These are phyloP conservation scores for Eptatretus atami DNA, from an alignment of 2,797 vertebrate species.

Conservation along the genomic window DNA sequence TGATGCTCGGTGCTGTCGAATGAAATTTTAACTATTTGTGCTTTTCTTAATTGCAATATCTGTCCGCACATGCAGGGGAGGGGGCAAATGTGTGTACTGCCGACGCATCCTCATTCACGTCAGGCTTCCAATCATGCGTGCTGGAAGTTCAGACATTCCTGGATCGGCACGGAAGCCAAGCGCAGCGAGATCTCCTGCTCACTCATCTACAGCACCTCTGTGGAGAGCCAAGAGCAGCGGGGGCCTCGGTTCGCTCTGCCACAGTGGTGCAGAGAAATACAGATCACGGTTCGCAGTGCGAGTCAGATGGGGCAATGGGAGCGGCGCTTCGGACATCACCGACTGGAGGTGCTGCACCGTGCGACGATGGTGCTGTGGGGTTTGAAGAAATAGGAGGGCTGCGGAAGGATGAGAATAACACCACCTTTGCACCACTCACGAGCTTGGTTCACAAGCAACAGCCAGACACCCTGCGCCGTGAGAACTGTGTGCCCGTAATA, in stretches of 20 bases:
- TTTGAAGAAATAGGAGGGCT: too few species aligned
- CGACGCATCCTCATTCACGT: neutral
- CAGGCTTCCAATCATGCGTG: neutral
- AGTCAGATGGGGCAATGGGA: neutral
- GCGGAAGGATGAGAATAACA: too few species aligned
- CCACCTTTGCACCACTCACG: too few species aligned
- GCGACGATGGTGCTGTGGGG: neutral
- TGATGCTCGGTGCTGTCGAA: too few species aligned
- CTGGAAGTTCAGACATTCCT: slow-evolving; percentile 4
- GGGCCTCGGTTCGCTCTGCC: neutral
- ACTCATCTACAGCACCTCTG: neutral
- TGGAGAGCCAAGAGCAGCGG: too few species aligned
- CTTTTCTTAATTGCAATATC: too few species aligned
- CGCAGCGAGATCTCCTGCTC: neutral
- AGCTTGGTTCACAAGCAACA: too few species aligned
- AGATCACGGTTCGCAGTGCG: neutral
- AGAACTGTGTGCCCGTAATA: slow-evolving; percentile 67
- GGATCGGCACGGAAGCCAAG: neutral
- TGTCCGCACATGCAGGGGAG: too few species aligned
- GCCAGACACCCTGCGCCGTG: slow-evolving; percentile 10
- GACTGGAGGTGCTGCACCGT: neutral
- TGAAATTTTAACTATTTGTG: too few species aligned
- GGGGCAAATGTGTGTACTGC: too few species aligned
- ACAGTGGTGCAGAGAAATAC: neutral
- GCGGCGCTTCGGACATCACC: neutral